Conservation (phyloP, 2,797 vertebrate genomes). For the Chaetophractus vellerosus region DNA sequence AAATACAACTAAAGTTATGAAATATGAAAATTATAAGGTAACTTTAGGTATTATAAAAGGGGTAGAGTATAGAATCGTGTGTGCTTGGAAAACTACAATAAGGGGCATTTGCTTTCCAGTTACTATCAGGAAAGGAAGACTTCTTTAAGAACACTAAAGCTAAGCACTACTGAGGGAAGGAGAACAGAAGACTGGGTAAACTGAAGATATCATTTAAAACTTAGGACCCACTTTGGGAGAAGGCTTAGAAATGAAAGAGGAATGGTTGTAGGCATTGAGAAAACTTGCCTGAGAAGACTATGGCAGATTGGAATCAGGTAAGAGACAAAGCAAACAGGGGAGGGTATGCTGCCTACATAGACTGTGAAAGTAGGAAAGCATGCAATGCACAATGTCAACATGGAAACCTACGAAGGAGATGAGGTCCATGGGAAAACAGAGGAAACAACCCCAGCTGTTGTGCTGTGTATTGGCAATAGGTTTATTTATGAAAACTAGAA, state of each 20-base stretch:
- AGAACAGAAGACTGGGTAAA: neutral
- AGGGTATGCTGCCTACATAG: neutral
- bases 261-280: neutral
- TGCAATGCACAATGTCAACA: accelerated
- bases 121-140: neutral
- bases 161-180: neutral
- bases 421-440: neutral
- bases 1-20: neutral
- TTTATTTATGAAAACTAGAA: neutral
- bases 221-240: neutral
- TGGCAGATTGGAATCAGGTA: neutral
- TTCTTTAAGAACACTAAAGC: neutral
- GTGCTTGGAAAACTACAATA: neutral
- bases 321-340: neutral
- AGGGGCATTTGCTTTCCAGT: neutral
- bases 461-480: neutral
- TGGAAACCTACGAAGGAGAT: neutral
- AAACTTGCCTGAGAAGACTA: neutral
- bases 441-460: neutral
- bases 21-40: neutral
- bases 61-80: neutral
- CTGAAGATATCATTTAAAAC: neutral
- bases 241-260: neutral
- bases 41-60: neutral
- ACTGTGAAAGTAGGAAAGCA: neutral